Base-by-base conservation (phyloP, 1,140 invertebrate species). In the Megalopta genalis region DNA sequence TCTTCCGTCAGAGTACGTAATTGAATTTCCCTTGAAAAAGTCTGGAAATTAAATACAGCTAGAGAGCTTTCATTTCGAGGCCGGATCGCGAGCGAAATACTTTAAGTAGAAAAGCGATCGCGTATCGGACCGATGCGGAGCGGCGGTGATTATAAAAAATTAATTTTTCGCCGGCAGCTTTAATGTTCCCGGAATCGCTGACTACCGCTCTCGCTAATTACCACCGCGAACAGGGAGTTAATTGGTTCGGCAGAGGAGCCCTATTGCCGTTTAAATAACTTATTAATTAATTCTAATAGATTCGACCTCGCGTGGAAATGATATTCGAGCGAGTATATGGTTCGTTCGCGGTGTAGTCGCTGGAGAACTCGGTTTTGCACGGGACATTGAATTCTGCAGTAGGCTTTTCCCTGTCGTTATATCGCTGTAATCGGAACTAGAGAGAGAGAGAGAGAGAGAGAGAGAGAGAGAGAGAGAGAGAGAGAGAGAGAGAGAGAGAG, bases 211-310 rank as follows among this genome's bases (percentile, higher is more conserved):
- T 9, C 18, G 6, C 21, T 77, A 69, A 77, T 77, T 39, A 32
- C 8, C 42, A 2, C 60, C 49, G 46, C 39, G 42, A 62, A 60
- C 42, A 62, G 27, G 12, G 16, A 46, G 75, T 62, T 77, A 70
- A 77, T 77, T 77, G 57, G 66, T 52, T 39, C 25, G 39, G 3
- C 16, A 21, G 27, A 62, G 57, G 16, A 21, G 16, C 39, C 66
- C 32, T 75, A 75, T 57, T 67, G 73, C 32, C 49, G 75, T 60
- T 77, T 62, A 70, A 77, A 77, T 77, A 70, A 77, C 39, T 77
- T 70, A 77, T 77, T 77, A 77, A 77, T 77, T 77, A 77, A 77
- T 70, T 77, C 66, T 62, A 77, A 70, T 70, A 70, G 66, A 77
- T 77, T 77, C 66, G 52, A 9, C 2, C 21, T 39, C 9, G 25